phyloP scores from a whole-genome alignment of 2,888 invertebrate genomes.

The Tetropium fuscum region DNA sequence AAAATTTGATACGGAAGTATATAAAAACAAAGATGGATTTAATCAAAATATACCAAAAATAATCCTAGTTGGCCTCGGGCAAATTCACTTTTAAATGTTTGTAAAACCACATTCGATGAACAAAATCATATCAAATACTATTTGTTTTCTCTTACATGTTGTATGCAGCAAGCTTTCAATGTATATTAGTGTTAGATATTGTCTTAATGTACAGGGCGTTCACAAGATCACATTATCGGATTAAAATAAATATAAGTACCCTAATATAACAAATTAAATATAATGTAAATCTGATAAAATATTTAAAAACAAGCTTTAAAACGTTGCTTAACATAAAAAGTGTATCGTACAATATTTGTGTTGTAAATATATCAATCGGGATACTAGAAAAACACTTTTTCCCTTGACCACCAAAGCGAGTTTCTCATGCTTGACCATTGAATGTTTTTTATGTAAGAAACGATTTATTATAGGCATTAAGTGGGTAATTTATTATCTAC shows the following conservation, averaged over 20 bases:
- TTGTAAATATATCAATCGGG: too few relatives aligned
- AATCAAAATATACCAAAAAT: constrained; percentile 26
- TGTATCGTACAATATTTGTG: too few relatives aligned
- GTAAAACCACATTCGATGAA: constrained; percentile 11
- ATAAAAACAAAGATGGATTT: constrained; percentile 15
- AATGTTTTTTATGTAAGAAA: too few relatives aligned
- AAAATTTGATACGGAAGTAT: constrained; percentile 9
- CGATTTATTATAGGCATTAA: too few relatives aligned
- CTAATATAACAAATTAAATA: too few relatives aligned
- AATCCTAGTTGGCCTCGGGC: constrained; percentile 13
- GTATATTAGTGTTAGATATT: constrained; percentile 31
- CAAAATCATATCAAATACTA: constrained; percentile 12
- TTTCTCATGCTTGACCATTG: too few relatives aligned
- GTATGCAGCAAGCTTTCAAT: constrained; percentile 33
- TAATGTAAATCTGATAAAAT: background rate
- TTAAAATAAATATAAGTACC: background rate
- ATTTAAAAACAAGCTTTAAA: too few relatives aligned
- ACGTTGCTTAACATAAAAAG: too few relatives aligned
- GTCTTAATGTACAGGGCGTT: constrained; percentile 14
- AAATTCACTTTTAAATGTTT: constrained; percentile 24
- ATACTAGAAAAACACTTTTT: too few relatives aligned
- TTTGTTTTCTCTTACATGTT: constrained; percentile 31
- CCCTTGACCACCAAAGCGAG: too few relatives aligned
- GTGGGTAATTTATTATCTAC: too few relatives aligned
- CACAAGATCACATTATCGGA: constrained; percentile 3